Base-by-base conservation (phyloP, 2,797 vertebrate species). In the Phalloptychus januarius region DNA sequence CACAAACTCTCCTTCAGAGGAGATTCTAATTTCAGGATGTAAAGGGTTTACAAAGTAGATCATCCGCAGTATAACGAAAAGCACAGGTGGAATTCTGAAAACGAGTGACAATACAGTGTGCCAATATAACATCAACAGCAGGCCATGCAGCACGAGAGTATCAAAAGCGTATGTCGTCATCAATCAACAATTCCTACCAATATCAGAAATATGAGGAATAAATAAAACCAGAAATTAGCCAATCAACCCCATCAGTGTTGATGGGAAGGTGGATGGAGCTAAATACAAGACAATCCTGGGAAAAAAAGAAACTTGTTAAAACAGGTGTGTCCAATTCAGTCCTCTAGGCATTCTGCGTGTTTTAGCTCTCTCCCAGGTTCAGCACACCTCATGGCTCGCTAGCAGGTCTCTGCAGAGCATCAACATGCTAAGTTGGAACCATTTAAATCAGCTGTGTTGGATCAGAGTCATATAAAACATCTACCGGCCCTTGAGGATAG, bases 1-100 rank as follows among this genome's bases (percentile, higher is more conserved):
- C 87, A 85, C 77, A 85, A 76, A 74, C 79, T 84, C 78, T 58
- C 54, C 79, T 81, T 74, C n/a, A 71, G 75, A 80, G 75, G 12
- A 8, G 75, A 79, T 81, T 90, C 87, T 74, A 25, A 71, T 67
- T 69, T 28, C 15, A 54, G 25, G 42, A 28, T 3, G 44, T 79
- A 80, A 75, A 77, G 83, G 72, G 78, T 83, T 80, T 5, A 15
- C 72, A 78, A 72, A 46, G 76, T 79, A 78, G 73, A 84, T 83
- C 72, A 81, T 65, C 16, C 38, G 20, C 13, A 73, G 71, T 74
- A 74, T 88, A 88, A 87, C 58, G 80, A 77, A 72, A 83, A 48
- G 61, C 72, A 25, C 76, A 81, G 84, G 65, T 80, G 83, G 36
- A 83, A 79, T 83, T 50, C 50, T 25, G 23, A 52, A 52, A 52